These are phyloP conservation scores for Drosophila persimilis DNA, from an alignment of 1,140 invertebrate genomes.

Conservation along the genomic window DNA sequence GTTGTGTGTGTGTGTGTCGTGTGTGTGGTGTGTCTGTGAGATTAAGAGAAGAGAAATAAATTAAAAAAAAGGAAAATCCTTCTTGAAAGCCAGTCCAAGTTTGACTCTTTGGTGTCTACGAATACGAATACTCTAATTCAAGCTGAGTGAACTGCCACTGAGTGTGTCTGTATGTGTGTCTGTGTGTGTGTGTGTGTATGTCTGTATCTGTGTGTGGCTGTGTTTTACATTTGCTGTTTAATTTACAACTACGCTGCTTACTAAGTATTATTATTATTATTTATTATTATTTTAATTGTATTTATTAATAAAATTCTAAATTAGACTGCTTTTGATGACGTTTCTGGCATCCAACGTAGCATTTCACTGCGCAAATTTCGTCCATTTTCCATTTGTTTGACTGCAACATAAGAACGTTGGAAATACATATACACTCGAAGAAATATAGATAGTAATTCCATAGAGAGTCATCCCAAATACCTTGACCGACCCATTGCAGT, in stretches of 20 bases:
- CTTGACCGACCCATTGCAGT: too few relatives aligned
- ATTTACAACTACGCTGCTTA: slow-evolving; percentile 80
- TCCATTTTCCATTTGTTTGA: slow-evolving; percentile 82
- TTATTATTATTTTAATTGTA: slow-evolving; percentile 54
- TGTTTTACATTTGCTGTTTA: slow-evolving; percentile 69
- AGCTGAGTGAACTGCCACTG: slow-evolving; percentile 58
- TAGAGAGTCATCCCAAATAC: too few relatives aligned
- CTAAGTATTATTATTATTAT: slow-evolving; percentile 63
- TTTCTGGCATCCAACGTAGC: slow-evolving; percentile 83
- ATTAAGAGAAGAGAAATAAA: slow-evolving; percentile 44
- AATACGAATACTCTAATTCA: slow-evolving; percentile 54
- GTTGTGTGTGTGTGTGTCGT: slow-evolving; percentile 41
- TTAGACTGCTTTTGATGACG: slow-evolving; percentile 83
- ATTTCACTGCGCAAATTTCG: slow-evolving; percentile 83
- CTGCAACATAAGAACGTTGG: slow-evolving; percentile 36
- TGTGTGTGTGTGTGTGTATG: slow-evolving; percentile 42
- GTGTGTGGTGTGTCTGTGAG: slow-evolving; percentile 23
- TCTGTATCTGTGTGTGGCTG: slow-evolving; percentile 21
- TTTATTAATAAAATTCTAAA: slow-evolving; percentile 79
- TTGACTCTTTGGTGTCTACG: slow-evolving; percentile 45
- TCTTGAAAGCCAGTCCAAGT: slow-evolving; percentile 43
- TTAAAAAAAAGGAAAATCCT: slow-evolving; percentile 44
- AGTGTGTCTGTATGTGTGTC: slow-evolving; percentile 29
- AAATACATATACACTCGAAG: background rate
- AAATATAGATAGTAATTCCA: too few relatives aligned